Evolutionary conservation across 2,113 vertebrate species (phyloP), one percentile per base, ranked within the genome.

Genomic region (Atherinomorus stipes): DNA sequence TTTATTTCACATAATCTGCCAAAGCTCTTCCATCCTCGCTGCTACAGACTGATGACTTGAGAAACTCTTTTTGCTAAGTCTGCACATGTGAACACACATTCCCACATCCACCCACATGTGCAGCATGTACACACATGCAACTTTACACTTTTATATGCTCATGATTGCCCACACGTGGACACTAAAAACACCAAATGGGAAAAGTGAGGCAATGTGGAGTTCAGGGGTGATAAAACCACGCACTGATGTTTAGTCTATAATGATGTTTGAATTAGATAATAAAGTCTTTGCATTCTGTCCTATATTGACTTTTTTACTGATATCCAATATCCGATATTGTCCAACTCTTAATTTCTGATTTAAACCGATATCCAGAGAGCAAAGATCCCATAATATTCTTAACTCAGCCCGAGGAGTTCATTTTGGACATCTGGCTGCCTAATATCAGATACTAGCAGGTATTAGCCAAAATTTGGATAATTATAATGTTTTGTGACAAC

Each of bases 151-250:
- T 12, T 12, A 13, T 40, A 8, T 12, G 11, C 58, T 80, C 60
- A 49, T 73, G 80, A 80, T 63, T 56, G 70, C 44, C 75, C 65
- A 77, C 80, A 80, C 52, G 81, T 62, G 72, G 54, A 68, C 80
- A 58, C 64, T 85, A 86, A 80, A 85, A 74, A 79, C 58, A 65
- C 40, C 77, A 76, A 86, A 81, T 80, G 84, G 74, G 81, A 73
- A 67, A 70, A 72, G 74, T 68, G 62, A 74, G 78, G 71, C 68
- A 61, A 64, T 54, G 38, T 5, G 65, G 72, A 76, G 45, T 50
- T 76, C 58, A 38, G 67, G 59, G 71, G 74, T 28, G 42, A 56
- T 78, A 80, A 75, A 67, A 68, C 22, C 16, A 25, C 67, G 57
- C 49, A 13, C 31, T 3, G 4, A 16, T 37, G 59, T 19, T 22